Conservation (phyloP, 2,113 vertebrate genomes). For the Dicerorhinus sumatrensis region DNA sequence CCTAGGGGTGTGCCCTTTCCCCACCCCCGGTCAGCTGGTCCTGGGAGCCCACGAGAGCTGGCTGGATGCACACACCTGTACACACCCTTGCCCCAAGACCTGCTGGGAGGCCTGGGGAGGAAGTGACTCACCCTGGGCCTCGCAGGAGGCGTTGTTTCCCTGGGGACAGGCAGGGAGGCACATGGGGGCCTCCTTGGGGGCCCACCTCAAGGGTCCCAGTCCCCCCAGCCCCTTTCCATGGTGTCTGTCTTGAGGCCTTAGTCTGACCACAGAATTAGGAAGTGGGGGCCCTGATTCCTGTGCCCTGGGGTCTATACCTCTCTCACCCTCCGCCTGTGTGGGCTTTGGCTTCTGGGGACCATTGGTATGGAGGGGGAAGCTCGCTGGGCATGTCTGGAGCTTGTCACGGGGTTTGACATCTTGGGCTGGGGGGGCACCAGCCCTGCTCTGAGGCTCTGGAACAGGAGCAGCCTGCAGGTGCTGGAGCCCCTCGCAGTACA, state of each 20-base stretch:
- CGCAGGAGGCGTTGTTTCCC: background rate
- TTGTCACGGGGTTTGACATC: background rate
- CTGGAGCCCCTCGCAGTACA: background rate
- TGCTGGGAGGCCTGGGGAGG: background rate
- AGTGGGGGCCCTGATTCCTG: fast-evolving
- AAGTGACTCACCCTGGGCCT: too few relatives aligned
- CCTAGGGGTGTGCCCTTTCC: background rate
- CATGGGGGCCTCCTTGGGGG: background rate
- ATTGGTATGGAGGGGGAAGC: fast-evolving
- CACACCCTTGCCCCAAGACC: fast-evolving
- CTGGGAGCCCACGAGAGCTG: background rate
- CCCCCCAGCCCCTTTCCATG: background rate
- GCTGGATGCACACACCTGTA: background rate
- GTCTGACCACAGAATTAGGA: background rate
- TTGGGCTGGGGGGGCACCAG: too few relatives aligned
- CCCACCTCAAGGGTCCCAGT: background rate
- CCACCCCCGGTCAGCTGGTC: background rate
- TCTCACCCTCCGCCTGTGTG: background rate
- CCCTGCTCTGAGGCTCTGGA: background rate
- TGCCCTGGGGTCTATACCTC: background rate
- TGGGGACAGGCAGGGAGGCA: background rate
- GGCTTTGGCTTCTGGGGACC: background rate
- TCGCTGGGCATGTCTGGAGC: background rate
- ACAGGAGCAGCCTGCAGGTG: background rate
- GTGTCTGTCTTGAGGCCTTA: background rate